Evolutionary conservation across 1,140 invertebrate species (phyloP), one percentile per base, ranked within the genome.

Genomic region (Macrostomum lignano): DNA sequence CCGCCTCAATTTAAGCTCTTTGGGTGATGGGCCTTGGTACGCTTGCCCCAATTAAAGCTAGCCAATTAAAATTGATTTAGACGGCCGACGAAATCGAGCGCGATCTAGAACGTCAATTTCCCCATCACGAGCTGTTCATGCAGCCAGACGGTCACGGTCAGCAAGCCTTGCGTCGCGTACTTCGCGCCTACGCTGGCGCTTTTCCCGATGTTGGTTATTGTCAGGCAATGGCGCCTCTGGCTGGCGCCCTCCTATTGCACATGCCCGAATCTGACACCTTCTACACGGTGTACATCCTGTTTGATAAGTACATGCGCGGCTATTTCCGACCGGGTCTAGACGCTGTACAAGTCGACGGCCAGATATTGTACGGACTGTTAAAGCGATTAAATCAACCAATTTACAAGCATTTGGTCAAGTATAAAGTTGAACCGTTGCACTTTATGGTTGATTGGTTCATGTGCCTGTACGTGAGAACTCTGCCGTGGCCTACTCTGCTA

Each of bases 391-490:
- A 71, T 33, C 75, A 75, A 0, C 55, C 68, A 15, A 72, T 75
- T 10, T 74, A 91, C 53, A 72, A 75, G 42, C 77, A 86, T 62
- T 58, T 91, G 46, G 70, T 73, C 52, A 62, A 58, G 46, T 31
- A 86, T 50, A 71, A 72, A 46, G 73, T 93, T 41, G 79, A 88
- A 42, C 81, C 82, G 3, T 70, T 84, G 43, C 64, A 86, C 19
- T 93, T 84, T 52, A 86, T 86, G 69, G 86, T 78, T 17, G 82
- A 93, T 59, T 94, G 84, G 86, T 94, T 93, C 59, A 69, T 93
- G 47, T 93, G 84, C 59, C 70, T 79, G 3, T 82, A 77, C 52
- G 81, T 78, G 0, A 64, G 84, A 41, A 86, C 77, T 22, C 60
- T 94, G 42, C 82, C 82, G 14, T 91, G 82, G 82, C 68, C 79